Conservation (phyloP, 1,140 invertebrate genomes). For the Dendrolimus kikuchii region DNA sequence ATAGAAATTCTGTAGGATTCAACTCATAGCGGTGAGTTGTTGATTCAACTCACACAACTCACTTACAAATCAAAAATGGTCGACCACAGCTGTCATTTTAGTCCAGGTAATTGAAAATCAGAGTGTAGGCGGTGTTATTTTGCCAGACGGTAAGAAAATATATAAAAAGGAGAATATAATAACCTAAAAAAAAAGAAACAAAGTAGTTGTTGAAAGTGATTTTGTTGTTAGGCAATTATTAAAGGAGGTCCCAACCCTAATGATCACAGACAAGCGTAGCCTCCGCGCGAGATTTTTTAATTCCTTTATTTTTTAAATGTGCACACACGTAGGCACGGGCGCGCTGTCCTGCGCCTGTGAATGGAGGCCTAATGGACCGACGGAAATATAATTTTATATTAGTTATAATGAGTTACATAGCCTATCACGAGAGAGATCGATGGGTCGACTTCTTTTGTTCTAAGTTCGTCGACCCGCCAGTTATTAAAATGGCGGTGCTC, state of each 20-base stretch:
- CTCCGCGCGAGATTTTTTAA: slow-evolving; percentile 14
- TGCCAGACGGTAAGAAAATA: too few relatives aligned
- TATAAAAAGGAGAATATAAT: too few relatives aligned
- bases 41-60: too few relatives aligned
- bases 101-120: too few relatives aligned
- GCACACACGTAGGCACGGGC: slow-evolving; percentile 33
- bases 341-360: slow-evolving; percentile 40
- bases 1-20: too few relatives aligned
- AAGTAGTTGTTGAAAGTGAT: too few relatives aligned
- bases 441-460: slow-evolving; percentile 50
- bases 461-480: slow-evolving; percentile 33
- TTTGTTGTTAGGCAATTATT: neutral
- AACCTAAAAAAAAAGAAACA: too few relatives aligned
- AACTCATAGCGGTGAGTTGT: too few relatives aligned
- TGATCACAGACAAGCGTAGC: slow-evolving; percentile 32
- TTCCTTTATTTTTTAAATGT: slow-evolving; percentile 30
- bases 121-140: too few relatives aligned
- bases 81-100: too few relatives aligned
- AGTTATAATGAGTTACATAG: slow-evolving; percentile 61
- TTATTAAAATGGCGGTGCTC: slow-evolving; percentile 14
- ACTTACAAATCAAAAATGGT: too few relatives aligned
- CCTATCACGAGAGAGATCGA: slow-evolving; percentile 43
- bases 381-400: slow-evolving; percentile 60
- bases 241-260: slow-evolving; percentile 2
- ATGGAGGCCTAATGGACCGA: slow-evolving; percentile 58